A percentile compares a stretch with the other conserved stretches of the same genome.
Conservation (phyloP, 2,113 vertebrate genomes). For the Oplegnathus fasciatus region DNA sequence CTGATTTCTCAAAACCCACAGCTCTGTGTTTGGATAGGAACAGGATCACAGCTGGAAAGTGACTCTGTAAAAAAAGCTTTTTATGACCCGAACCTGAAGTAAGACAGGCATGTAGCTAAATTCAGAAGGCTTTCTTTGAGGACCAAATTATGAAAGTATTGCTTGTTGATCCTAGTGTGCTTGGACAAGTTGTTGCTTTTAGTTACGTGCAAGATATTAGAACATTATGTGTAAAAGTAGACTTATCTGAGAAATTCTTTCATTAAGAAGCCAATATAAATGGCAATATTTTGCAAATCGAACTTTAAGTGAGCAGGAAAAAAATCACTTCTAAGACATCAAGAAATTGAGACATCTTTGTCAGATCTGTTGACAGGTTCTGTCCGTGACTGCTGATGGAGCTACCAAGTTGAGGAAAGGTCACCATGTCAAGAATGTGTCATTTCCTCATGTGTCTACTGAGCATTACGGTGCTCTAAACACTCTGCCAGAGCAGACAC, state of each 20-base stretch:
- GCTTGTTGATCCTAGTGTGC: constrained; percentile 15
- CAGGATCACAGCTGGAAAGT: constrained; percentile 66
- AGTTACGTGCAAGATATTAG: too few species aligned
- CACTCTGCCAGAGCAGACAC: constrained; percentile 38
- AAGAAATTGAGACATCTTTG: constrained; percentile 16
- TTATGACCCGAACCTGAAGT: constrained; percentile 54
- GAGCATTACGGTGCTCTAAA: constrained; percentile 41
- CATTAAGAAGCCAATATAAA: neutral
- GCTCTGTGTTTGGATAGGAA: constrained; percentile 73
- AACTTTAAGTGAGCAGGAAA: neutral
- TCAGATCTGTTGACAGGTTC: constrained; percentile 45
- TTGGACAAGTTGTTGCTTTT: neutral
- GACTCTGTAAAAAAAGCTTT: constrained; percentile 54
- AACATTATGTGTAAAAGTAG: neutral
- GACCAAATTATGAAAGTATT: constrained; percentile 14
- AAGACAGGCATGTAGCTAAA: constrained; percentile 48
- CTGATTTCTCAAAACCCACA: constrained; percentile 52
- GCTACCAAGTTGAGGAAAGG: constrained; percentile 34
- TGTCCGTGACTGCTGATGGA: constrained; percentile 37
- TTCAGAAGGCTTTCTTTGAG: constrained; percentile 44
- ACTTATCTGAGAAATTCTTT: neutral
- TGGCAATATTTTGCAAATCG: neutral
- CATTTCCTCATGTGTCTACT: constrained; percentile 41
- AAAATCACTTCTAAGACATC: neutral
- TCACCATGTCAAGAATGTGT: constrained; percentile 61